Evolutionary conservation across 2,888 invertebrate species (phyloP).

Genomic region (Frankliniella intonsa): DNA sequence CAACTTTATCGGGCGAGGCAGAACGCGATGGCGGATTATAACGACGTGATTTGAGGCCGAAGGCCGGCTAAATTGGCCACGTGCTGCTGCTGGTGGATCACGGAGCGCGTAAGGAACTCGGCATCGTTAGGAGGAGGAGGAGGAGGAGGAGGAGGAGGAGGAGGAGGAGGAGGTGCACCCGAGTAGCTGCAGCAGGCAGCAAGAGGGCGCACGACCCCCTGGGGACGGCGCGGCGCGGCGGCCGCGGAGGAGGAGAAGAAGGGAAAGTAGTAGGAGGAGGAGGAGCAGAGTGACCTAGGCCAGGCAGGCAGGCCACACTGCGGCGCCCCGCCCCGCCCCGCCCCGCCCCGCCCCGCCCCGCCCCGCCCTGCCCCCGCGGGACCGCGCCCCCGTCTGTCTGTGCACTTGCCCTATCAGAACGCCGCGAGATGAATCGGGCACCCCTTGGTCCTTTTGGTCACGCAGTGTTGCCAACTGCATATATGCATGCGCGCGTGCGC

Average conservation of each 20-base stretch:
- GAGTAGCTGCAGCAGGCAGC: neutral
- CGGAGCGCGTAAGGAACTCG: neutral
- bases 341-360: neutral
- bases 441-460: neutral
- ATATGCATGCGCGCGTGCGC: no score
- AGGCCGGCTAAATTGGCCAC: neutral
- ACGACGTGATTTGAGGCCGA: no score
- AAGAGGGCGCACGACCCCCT: conserved; percentile 5
- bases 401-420: neutral
- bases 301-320: no score
- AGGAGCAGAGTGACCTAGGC: no score
- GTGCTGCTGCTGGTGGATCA: neutral
- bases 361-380: neutral
- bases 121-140: neutral
- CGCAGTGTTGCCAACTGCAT: neutral
- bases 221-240: neutral
- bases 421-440: neutral
- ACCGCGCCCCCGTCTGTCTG: no score
- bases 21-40: no score
- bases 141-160: no score
- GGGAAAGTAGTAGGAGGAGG: no score
- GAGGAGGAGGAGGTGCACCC: neutral
- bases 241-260: no score
- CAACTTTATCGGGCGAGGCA: no score
- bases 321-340: no score